Base-by-base conservation (phyloP, 2,113 vertebrate genomes). In the Gila orcuttii region DNA sequence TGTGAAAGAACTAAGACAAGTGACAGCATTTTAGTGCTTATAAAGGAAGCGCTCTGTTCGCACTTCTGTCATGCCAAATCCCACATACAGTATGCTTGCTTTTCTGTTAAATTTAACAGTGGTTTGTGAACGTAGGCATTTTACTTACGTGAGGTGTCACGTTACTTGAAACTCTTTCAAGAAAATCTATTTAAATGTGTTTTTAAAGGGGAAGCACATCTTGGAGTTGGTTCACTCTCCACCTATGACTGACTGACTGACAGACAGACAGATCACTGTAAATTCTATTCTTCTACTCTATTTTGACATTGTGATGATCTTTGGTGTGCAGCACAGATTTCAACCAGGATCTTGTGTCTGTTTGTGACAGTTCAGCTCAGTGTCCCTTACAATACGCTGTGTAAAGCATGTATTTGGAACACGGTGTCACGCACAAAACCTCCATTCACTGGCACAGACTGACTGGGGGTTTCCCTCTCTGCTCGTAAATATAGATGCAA, bases 401-500 rank as follows among this genome's bases (percentile, higher is more conserved):
- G 87, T 74, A 64, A 82, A 69, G 50, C 17, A 60, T 47, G 69
- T 55, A 81, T 73, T 75, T 73, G 77, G 19, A 13, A 42, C 71
- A 73, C 66, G 42, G 84, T 85, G 87, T 76, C 71, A 6, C 55
- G 85, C 71, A 86, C 83, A 87, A 75, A 62, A 50, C 42, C 13
- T 83, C 45, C 87, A 83, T 85, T 88, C 82, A 80, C 33, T 31
- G 73, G 57, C 59, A 69, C 28, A 8, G 78, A 73, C 25, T 4
- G 23, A 71, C 15, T 23, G 47, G 9, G 52, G 62, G 69, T 31
- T 55, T 64, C 79, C 76, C 82, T 75, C 71, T 76, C 71, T 47
- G 59, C 81, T 82, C 62, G 28, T 66, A 87, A 79, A 87, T 86
- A 80, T 23, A 87, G 82, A 86, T 57, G 79, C 85, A 85, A 87